Base-by-base conservation (phyloP, 2,797 vertebrate genomes). In the Macropus fuliginosus region DNA sequence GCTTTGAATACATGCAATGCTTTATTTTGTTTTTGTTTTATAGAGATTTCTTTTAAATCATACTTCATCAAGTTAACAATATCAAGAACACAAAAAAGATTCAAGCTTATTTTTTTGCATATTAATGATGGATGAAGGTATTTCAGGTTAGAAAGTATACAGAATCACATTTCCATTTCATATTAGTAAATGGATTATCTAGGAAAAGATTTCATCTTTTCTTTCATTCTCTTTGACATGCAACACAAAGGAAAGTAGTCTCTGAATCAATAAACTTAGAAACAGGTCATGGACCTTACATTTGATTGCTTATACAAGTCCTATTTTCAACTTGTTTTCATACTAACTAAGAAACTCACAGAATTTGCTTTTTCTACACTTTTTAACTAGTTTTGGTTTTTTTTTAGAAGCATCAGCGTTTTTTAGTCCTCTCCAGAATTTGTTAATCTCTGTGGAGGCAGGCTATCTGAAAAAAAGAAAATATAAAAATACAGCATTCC, bases 81-180 rank as follows among this genome's bases (percentile, higher is more conserved):
- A 50, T 54, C 91, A 55, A n/a, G 29, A 59, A 81, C n/a, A 81
- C 74, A 14, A 34, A 90, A 52, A 95, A 54, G 50, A 34, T 34
- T 54, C 89, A 94, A 52, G 46, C 11, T 59, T 92, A 40, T 27
- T 81, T 0, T 94, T 11, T 93, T 56, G 66, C 52, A 55, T 55
- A 93, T 87, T 24, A 95, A 90, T 24, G 12, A 74, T 0, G 28
- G 27, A 89, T 13, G 40, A 52, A 14, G 56, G 34, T 29, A 95
- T 92, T 74, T 93, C 31, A 28, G 94, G 54, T 95, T 92, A 54
- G 40, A 24, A 96, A 94, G 74, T 4, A 54, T 66, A 56, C 57
- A 56, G 11, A 40, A 62, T 90, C 59, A 96, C 91, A 92, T 93
- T 87, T 13, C 54, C 92, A 40, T 50, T 92, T 96, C 55, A 59